Conservation (phyloP, 1,140 invertebrate genomes). For the Zaprionus davidi region DNA sequence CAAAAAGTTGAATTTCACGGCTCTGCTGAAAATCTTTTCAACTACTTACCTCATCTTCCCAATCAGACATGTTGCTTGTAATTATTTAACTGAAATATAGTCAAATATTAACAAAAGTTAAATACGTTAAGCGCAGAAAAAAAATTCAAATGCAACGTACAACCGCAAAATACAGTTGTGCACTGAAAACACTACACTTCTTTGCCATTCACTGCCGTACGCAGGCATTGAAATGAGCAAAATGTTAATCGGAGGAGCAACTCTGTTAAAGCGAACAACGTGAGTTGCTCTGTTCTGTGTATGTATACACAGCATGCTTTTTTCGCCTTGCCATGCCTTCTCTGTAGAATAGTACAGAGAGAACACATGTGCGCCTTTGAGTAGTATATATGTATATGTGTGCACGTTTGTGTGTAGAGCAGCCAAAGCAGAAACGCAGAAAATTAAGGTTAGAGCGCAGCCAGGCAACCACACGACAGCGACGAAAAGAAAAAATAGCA, state of each 20-base stretch:
- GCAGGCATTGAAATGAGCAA: constrained; percentile 11
- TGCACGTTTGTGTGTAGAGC: constrained; percentile 66
- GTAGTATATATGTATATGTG: constrained; percentile 51
- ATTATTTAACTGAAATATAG: constrained; percentile 15
- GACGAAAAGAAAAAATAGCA: constrained; percentile 68
- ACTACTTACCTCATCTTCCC: constrained; percentile 50
- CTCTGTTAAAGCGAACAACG: constrained; percentile 59
- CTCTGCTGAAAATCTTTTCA: neutral
- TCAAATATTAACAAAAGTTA: neutral
- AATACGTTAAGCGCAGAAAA: too few species aligned
- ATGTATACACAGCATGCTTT: constrained; percentile 74
- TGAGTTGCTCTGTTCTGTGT: constrained; percentile 77
- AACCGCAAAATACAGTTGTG: neutral
- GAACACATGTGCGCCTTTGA: constrained; percentile 71
- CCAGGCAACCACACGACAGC: constrained; percentile 64
- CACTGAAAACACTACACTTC: constrained; percentile 5
- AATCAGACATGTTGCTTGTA: constrained; percentile 54
- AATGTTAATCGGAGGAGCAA: constrained; percentile 24
- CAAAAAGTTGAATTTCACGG: neutral
- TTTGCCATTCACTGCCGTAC: constrained; percentile 50
- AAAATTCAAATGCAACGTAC: constrained; percentile 21
- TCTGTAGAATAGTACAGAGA: constrained; percentile 25
- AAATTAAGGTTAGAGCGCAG: constrained; percentile 84
- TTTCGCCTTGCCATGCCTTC: constrained; percentile 45
- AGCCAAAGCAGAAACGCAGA: constrained; percentile 78